Percentiles rank a stretch among this genome's conserved stretches.
phyloP scores from a whole-genome alignment of 2,888 invertebrate genomes.

The Chrysolina americana region DNA sequence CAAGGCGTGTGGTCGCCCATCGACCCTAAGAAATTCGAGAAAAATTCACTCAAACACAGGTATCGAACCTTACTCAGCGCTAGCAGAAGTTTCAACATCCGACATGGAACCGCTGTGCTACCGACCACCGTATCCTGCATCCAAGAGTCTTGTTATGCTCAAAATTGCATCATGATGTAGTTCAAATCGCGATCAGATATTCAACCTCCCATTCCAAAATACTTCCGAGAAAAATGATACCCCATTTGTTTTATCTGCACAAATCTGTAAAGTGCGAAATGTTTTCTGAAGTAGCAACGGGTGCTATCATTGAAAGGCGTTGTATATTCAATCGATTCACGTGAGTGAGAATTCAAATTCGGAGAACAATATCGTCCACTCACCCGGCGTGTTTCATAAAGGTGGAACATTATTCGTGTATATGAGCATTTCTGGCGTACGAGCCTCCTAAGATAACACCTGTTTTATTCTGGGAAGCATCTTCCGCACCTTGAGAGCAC shows the following conservation, averaged over 20 bases:
- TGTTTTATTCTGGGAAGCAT: conserved; percentile 44
- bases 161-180: too few species aligned
- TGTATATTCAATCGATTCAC: background rate
- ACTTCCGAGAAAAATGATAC: background rate
- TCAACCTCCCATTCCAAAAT: background rate
- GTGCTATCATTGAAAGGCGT: background rate
- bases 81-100: too few species aligned
- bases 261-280: conserved; percentile 6
- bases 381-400: conserved; percentile 27
- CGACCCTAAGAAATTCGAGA: too few species aligned
- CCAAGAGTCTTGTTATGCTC: too few species aligned
- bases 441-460: conserved; percentile 41
- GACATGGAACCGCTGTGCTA: too few species aligned
- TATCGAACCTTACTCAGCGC: too few species aligned
- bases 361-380: conserved; percentile 31
- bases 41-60: too few species aligned
- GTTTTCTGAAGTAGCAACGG: background rate
- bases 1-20: too few species aligned
- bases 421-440: conserved; percentile 40
- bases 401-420: conserved; percentile 41
- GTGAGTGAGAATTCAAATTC: conserved; percentile 30
- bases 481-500: conserved; percentile 34
- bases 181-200: too few species aligned
- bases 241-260: background rate
- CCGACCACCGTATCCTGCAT: too few species aligned